Base-by-base conservation (phyloP, 2,888 invertebrate species). In the Rhamnusium bicolor region DNA sequence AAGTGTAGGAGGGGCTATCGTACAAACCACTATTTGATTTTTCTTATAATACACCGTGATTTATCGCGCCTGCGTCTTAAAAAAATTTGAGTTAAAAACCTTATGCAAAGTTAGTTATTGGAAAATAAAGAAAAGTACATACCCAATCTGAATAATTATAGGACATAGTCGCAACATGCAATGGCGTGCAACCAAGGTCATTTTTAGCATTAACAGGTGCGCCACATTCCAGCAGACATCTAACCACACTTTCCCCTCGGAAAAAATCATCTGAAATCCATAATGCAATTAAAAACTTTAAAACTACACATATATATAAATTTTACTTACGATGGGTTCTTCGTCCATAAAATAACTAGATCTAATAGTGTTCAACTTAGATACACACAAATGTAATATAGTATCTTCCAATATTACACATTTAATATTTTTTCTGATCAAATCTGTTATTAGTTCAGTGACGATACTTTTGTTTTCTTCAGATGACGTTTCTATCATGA, bases 321-420 rank as follows among this genome's bases (percentile, higher is more conserved):
- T n/a, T n/a, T 54, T 24, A 84, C 85, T 84, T 84, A 88, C 87
- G 74, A 87, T 84, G 14, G 88, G 90, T 83, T 90, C 90, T 84
- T 93, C 94, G 82, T 94, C 94, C 73, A 91, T 90, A 85, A 94
- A 93, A 88, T 95, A 94, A 80, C 93, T 92, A 85, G 94, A 94
- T 84, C 93, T 93, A 79, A 96, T 92, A 12, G 93, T 93, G 89
- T 95, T 95, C 78, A 93, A 90, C 77, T 93, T 92, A 51, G 94
- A 94, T 70, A 94, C 94, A 84, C 94, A 94, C 78, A 97, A 90
- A 89, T 97, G 97, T 73, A 98, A 90, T 77, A 97, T 90, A n/a
- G 95, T 92, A 87, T 96, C 95, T 73, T 94, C 93, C 71, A 92
- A 91, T 83, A 90, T 90, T 7, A 93, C 92, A 81, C 93, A 93